Evolutionary conservation across 2,888 invertebrate genomes (phyloP).

Genomic region (Antitype chi): DNA sequence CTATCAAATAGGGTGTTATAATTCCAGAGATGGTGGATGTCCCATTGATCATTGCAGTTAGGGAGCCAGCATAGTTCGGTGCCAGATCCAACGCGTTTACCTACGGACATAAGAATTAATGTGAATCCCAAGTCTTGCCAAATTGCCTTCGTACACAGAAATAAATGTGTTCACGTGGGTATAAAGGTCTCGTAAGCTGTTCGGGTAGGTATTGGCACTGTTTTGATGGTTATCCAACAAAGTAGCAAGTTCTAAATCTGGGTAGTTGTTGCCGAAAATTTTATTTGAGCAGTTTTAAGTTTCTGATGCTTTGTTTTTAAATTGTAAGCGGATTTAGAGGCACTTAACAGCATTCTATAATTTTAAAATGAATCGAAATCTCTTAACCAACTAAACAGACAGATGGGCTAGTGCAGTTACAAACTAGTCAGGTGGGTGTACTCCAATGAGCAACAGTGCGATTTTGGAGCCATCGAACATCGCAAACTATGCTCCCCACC

Average conservation of each 20-base stretch:
- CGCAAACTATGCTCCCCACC: no score
- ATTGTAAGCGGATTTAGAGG: not conserved
- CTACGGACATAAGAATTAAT: conserved; percentile 70
- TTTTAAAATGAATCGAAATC: not conserved
- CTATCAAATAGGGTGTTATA: conserved; percentile 92
- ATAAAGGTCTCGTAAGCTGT: conserved; percentile 16
- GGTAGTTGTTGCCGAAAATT: not conserved
- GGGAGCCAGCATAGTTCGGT: conserved; percentile 92
- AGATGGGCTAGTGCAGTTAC: no score
- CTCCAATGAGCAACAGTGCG: no score
- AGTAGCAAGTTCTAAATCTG: conserved; percentile 2
- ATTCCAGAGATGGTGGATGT: conserved; percentile 92
- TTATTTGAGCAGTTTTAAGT: not conserved
- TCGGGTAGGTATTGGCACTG: conserved; percentile 20
- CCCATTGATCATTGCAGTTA: conserved; percentile 92
- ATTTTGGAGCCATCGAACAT: no score
- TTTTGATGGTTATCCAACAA: conserved; percentile 14
- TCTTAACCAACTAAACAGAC: no score
- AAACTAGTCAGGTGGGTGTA: no score
- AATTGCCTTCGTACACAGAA: conserved; percentile 40
- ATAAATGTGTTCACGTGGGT: conserved; percentile 28
- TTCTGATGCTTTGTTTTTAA: not conserved
- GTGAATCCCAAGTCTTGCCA: conserved; percentile 26
- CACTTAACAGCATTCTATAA: not conserved
- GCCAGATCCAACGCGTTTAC: conserved; percentile 92